These are phyloP conservation scores for Miichthys miiuy DNA, from an alignment of 2,797 vertebrate genomes.

Conservation along the genomic window DNA sequence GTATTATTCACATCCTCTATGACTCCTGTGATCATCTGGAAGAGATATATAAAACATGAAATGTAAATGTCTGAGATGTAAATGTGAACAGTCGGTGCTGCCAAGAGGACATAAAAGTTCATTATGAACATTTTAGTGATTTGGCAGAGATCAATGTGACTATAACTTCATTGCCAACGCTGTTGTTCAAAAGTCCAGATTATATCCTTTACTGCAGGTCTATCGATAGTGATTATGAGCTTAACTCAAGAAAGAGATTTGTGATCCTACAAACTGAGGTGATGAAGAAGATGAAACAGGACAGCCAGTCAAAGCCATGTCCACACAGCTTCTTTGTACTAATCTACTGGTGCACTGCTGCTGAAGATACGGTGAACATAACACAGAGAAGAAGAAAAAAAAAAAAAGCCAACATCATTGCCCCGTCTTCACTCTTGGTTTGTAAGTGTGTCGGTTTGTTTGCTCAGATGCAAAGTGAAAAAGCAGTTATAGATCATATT, in stretches of 20 bases:
- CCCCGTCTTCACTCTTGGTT: slow-evolving; percentile 21
- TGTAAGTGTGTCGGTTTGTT: slow-evolving; percentile 44
- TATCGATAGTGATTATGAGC: slow-evolving; percentile 67
- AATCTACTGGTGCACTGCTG: slow-evolving; percentile 1
- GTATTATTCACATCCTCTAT: slow-evolving; percentile 65
- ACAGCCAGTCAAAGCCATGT: slow-evolving; percentile 28
- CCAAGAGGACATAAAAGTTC: slow-evolving; percentile 58
- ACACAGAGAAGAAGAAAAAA: not conserved
- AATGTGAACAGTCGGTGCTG: slow-evolving; percentile 51
- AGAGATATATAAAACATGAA: slow-evolving; percentile 70
- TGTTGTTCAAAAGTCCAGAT: slow-evolving; percentile 50
- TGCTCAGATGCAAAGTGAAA: slow-evolving; percentile 57
- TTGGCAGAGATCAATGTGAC: slow-evolving; percentile 45
- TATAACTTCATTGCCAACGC: slow-evolving; percentile 34
- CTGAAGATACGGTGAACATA: not conserved
- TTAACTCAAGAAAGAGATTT: slow-evolving; percentile 60
- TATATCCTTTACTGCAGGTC: slow-evolving; percentile 46
- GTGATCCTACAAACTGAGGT: slow-evolving; percentile 47
- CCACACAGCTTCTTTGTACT: not conserved
- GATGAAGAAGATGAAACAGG: slow-evolving; percentile 22
- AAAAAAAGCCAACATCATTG: not conserved
- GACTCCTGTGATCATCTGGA: slow-evolving; percentile 63
- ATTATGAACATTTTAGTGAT: slow-evolving; percentile 55
- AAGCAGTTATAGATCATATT: slow-evolving; percentile 76
- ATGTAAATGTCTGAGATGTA: slow-evolving; percentile 65